Conservation (phyloP, 2,888 invertebrate genomes). For the Drosophila algonquin region DNA sequence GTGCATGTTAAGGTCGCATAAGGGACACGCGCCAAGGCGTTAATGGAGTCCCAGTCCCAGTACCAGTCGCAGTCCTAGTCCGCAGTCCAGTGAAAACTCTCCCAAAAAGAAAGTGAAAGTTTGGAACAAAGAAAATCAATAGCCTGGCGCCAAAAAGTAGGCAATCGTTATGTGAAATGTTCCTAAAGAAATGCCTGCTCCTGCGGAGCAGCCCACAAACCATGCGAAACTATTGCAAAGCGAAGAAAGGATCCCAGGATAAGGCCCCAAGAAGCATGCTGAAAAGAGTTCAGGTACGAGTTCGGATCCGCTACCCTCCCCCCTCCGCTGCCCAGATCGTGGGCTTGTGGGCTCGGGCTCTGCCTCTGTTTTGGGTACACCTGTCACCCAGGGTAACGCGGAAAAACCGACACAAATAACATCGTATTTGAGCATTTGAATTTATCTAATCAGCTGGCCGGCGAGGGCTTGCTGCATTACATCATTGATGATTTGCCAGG, state of each 20-base stretch:
- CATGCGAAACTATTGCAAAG: constrained; percentile 38
- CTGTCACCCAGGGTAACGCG: constrained; percentile 40
- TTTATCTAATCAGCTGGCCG: constrained; percentile 37
- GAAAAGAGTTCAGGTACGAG: constrained; percentile 63
- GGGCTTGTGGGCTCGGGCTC: neutral
- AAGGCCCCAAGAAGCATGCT: constrained; percentile 52
- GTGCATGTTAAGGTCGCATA: constrained; percentile 71
- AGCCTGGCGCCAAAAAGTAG: constrained; percentile 59
- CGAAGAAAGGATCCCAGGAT: constrained; percentile 14
- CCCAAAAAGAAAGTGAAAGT: constrained; percentile 41
- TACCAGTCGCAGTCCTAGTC: constrained; percentile 16
- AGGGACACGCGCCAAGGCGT: constrained; percentile 46
- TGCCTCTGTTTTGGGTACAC: constrained; percentile 9
- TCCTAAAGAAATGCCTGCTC: constrained; percentile 67
- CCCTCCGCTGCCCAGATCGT: neutral
- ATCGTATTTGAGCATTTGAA: neutral
- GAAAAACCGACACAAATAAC: neutral
- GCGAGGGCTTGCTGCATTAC: constrained; percentile 15
- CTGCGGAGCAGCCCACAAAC: constrained; percentile 50
- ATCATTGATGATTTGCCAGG: constrained; percentile 38
- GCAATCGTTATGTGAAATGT: constrained; percentile 70
- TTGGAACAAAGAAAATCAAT: constrained; percentile 53
- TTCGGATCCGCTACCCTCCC: neutral
- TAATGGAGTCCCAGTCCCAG: constrained; percentile 42
- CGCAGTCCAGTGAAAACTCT: constrained; percentile 33